These are phyloP conservation scores for Takifugu flavidus DNA, from an alignment of 2,113 vertebrate genomes.

Conservation along the genomic window DNA sequence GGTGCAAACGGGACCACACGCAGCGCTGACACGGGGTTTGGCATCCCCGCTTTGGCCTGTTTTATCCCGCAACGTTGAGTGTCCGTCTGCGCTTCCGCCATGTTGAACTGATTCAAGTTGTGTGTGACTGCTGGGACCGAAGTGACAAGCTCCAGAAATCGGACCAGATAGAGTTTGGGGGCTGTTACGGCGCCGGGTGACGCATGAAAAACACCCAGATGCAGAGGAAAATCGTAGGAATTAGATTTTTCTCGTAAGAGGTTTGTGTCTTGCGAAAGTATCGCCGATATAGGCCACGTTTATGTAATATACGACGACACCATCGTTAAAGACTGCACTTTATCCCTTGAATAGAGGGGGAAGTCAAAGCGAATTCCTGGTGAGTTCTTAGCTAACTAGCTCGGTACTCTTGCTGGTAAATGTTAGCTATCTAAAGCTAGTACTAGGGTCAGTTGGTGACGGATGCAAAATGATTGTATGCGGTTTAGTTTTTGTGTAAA, in stretches of 20 bases:
- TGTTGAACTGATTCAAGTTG: constrained; percentile 77
- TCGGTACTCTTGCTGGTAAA: constrained; percentile 44
- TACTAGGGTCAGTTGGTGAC: constrained; percentile 61
- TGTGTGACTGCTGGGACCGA: constrained; percentile 73
- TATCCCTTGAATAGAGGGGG: constrained; percentile 70
- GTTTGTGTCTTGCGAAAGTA: constrained; percentile 51
- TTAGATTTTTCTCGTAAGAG: constrained; percentile 54
- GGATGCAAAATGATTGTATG: constrained; percentile 45
- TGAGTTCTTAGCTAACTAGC: constrained; percentile 73
- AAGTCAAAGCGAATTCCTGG: constrained; percentile 79
- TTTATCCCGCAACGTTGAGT: constrained; percentile 46
- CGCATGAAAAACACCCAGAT: constrained; percentile 88
- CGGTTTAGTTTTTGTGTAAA: constrained; percentile 5
- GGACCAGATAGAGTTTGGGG: constrained; percentile 67
- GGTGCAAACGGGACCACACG: constrained; percentile 32
- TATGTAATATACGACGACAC: constrained; percentile 70
- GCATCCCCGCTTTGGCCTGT: constrained; percentile 15
- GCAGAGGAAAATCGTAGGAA: constrained; percentile 67
- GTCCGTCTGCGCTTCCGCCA: constrained; percentile 72
- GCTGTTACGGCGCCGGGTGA: constrained; percentile 80
- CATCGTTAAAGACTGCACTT: constrained; percentile 63
- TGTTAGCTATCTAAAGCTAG: constrained; percentile 57
- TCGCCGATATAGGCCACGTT: constrained; percentile 59
- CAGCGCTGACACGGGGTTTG: constrained; percentile 37
- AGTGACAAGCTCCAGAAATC: constrained; percentile 72